A percentile compares a stretch with the other conserved stretches of the same genome.
Evolutionary conservation across 2,113 vertebrate genomes (phyloP).

Genomic region (Gyps fulvus): DNA sequence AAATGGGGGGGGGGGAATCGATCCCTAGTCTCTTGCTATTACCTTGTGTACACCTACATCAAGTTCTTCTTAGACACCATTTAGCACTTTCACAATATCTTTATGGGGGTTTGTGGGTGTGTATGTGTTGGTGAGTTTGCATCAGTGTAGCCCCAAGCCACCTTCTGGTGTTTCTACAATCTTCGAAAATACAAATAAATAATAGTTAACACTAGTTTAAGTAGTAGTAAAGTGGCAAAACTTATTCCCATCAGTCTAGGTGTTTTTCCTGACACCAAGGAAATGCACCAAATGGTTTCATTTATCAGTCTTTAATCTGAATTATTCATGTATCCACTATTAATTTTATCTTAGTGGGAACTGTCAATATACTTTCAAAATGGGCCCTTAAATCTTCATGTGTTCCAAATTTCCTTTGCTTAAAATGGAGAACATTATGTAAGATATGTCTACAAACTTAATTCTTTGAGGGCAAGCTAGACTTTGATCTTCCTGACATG

Average conservation of each 20-base stretch:
- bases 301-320: not conserved
- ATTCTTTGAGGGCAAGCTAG: not conserved
- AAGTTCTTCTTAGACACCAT: not conserved
- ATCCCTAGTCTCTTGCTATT: not conserved
- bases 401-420: not conserved
- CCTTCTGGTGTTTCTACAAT: not conserved
- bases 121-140: not conserved
- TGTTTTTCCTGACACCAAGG: not conserved
- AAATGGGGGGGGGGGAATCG: fast-evolving
- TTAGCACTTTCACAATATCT: not conserved
- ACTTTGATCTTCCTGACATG: not conserved
- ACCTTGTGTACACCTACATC: not conserved
- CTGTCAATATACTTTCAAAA: not conserved
- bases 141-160: not conserved
- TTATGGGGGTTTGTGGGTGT: not conserved
- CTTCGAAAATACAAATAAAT: not conserved
- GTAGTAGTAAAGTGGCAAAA: not conserved
- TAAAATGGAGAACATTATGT: not conserved
- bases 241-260: not conserved
- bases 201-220: not conserved
- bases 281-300: not conserved
- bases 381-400: not conserved
- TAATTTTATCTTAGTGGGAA: not conserved
- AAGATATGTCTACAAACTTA: not conserved
- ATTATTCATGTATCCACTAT: not conserved